Conservation (phyloP, 1,140 invertebrate genomes). For the Hirudo medicinalis region DNA sequence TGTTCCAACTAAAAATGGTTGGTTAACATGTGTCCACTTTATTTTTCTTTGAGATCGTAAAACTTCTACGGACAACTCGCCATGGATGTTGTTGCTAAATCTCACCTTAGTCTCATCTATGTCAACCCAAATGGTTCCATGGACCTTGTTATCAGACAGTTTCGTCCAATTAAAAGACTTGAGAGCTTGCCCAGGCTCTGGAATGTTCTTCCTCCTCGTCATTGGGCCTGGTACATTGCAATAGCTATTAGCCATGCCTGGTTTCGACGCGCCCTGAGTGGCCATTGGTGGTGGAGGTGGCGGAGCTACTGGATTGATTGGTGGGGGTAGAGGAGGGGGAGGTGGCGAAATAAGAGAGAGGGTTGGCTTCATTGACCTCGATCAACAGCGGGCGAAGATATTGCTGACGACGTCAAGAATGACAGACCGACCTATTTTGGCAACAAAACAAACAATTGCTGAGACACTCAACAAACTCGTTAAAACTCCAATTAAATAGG, state of each 20-base stretch:
- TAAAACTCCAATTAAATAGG: constrained; percentile 4
- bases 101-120: constrained; percentile 70
- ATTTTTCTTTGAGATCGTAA: constrained; percentile 5
- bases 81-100: background rate
- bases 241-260: background rate
- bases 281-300: constrained; percentile 42
- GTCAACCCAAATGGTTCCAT: constrained; percentile 83
- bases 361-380: constrained; percentile 25
- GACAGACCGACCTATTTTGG: too few relatives aligned
- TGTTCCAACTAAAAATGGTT: background rate
- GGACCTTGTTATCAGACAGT: constrained; percentile 57
- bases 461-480: background rate
- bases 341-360: constrained; percentile 30
- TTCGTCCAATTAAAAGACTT: constrained; percentile 98
- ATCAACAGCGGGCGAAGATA: too few relatives aligned
- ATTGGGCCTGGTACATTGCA: constrained; percentile 13
- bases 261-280: constrained; percentile 25
- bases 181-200: constrained; percentile 66
- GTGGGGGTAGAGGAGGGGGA: constrained; percentile 35
- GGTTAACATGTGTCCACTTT: background rate
- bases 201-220: constrained; percentile 51
- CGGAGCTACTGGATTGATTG: constrained; percentile 27
- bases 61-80: too few relatives aligned
- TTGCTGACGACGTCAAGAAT: too few relatives aligned
- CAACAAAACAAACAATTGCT: background rate